Base-by-base conservation (phyloP, 2,113 vertebrate genomes). In the Todiramphus saurophagus region DNA sequence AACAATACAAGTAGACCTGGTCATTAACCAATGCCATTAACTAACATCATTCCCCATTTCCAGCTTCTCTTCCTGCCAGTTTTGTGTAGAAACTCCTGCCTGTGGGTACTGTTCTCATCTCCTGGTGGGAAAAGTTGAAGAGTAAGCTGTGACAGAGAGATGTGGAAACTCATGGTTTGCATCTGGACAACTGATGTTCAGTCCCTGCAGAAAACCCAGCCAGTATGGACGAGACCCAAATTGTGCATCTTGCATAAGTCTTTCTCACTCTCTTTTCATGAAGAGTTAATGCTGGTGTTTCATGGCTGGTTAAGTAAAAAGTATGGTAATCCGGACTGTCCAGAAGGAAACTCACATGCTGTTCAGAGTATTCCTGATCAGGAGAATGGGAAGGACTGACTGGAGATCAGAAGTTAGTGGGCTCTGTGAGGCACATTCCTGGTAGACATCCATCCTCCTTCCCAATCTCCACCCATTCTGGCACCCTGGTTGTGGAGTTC, bases 381-480 rank as follows among this genome's bases (percentile, higher is more conserved):
- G 35, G 10, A 82, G 58, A 37, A 87, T 10, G 9, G 11, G n/a
- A 77, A 94, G 19, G 43, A 21, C 33, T 43, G 51, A 28, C 0
- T 4, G 6, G 25, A 13, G 5, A 73, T 73, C 44, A 41, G 74
- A 73, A 85, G 10, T 56, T 48, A 5, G 20, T 17, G 44, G 25
- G 3, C 17, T 72, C 15, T 51, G 17, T 72, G 74, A 76, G 8
- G 7, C 19, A 48, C 35, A 50, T 83, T 93, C 13, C 30, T 2
- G 1, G 18, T 13, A 66, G 10, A 66, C 5, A 76, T n/a, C 33
- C 16, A 48, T 10, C 5, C 37, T 56, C 41, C 35, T 17, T 13
- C 16, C 4, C 0, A 0, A 0, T 11, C 18, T 72, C 33, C 30
- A 55, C 56, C 58, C 72, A 27, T 6, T 5, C 48, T 74, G 33